phyloP scores from a whole-genome alignment of 2,113 vertebrate species.

The Diphyllodes magnificus region DNA sequence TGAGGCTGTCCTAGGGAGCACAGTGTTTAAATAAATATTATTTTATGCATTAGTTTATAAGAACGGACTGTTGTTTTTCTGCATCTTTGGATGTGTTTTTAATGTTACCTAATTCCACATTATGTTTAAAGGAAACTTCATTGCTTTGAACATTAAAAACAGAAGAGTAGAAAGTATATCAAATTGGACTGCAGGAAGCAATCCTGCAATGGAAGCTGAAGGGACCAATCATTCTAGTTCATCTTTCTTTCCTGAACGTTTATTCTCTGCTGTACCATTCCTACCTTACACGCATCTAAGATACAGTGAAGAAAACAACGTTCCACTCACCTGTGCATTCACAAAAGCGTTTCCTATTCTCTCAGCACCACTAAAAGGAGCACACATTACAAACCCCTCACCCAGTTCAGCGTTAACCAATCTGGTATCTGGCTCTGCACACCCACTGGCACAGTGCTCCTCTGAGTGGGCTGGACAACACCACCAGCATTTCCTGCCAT shows the following conservation, averaged over 20 bases:
- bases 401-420: not conserved
- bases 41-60: conserved; percentile 17
- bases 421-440: not conserved
- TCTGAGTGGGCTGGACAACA: not conserved
- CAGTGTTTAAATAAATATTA: conserved; percentile 30
- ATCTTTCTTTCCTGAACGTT: not conserved
- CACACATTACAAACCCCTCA: not conserved
- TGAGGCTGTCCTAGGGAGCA: not conserved
- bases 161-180: not conserved
- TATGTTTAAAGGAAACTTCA: conserved; percentile 6
- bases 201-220: not conserved
- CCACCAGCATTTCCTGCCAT: not conserved
- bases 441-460: fast-evolving
- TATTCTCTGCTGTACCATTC: not conserved
- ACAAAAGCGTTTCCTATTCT: not conserved
- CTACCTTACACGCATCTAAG: not conserved
- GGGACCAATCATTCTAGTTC: not conserved
- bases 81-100: conserved; percentile 10
- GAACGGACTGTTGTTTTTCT: not conserved
- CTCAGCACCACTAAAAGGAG: not conserved
- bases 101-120: not conserved
- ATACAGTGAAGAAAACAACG: not conserved
- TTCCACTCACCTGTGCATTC: not conserved
- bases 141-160: not conserved
- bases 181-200: not conserved